Evolutionary conservation across 2,888 invertebrate genomes (phyloP).

Genomic region (Leucozona laternaria): DNA sequence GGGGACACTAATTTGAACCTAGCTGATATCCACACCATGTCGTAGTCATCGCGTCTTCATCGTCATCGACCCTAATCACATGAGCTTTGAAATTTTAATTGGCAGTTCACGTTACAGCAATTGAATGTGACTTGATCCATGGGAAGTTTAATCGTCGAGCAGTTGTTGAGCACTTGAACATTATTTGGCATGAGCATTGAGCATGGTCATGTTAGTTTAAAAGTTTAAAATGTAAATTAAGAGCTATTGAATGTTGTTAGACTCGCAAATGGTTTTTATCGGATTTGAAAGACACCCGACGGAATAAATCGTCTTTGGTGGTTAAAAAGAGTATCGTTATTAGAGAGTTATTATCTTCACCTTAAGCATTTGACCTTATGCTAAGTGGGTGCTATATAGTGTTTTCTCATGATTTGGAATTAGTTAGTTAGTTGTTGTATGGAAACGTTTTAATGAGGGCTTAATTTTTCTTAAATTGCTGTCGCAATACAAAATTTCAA

Average conservation of each 20-base stretch:
- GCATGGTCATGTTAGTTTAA: conserved; percentile 41
- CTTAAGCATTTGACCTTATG: conserved; percentile 38
- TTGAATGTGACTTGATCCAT: conserved; percentile 49
- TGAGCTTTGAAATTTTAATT: conserved; percentile 67
- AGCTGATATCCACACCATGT: conserved; percentile 26
- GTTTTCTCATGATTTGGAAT: conserved; percentile 27
- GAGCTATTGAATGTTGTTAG: conserved; percentile 52
- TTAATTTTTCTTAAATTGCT: conserved; percentile 1
- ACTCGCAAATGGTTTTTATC: conserved; percentile 39
- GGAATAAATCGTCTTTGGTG: conserved; percentile 41
- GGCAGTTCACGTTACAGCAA: conserved; percentile 66
- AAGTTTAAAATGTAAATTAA: conserved; percentile 57
- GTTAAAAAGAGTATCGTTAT: conserved; percentile 31
- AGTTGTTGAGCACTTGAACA: neutral
- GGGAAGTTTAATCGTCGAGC: conserved; percentile 43
- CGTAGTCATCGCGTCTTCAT: neutral
- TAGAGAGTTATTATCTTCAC: conserved; percentile 65
- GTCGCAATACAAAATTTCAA: neutral
- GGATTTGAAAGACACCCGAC: conserved; percentile 33
- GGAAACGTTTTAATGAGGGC: neutral
- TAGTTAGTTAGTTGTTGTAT: neutral
- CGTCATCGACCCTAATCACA: conserved; percentile 53
- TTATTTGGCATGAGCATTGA: conserved; percentile 5
- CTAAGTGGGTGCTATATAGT: conserved; percentile 15
- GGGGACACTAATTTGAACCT: conserved; percentile 65